These are phyloP conservation scores for Agonopterix arenella DNA, from an alignment of 2,888 invertebrate species.

Conservation along the genomic window DNA sequence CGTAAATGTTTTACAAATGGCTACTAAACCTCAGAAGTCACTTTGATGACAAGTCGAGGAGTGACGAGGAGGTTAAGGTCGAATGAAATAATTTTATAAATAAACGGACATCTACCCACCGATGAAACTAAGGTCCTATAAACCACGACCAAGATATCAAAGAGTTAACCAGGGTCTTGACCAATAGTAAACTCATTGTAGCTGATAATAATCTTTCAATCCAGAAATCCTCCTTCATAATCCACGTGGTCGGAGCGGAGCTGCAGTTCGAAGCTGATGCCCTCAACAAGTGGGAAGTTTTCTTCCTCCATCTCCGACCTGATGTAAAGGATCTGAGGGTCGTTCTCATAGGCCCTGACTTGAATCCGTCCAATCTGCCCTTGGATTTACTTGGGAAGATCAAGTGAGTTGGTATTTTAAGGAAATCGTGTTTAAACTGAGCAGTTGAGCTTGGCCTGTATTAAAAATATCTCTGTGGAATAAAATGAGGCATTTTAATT, in stretches of 20 bases:
- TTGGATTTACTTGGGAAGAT: constrained; percentile 74
- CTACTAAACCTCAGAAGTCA: too few relatives aligned
- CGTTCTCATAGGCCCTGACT: constrained; percentile 80
- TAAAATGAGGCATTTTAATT: too few relatives aligned
- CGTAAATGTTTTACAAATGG: too few relatives aligned
- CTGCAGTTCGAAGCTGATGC: constrained; percentile 83
- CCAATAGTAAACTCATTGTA: too few relatives aligned
- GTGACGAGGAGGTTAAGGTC: too few relatives aligned
- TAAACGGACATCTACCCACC: too few relatives aligned
- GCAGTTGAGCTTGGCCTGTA: neutral
- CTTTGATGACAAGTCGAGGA: too few relatives aligned
- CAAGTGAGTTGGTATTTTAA: constrained; percentile 44
- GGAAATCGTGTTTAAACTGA: neutral
- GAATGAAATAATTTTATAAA: too few relatives aligned
- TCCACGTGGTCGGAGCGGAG: constrained; percentile 82
- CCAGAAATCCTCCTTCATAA: constrained; percentile 44
- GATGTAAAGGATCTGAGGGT: constrained; percentile 72
- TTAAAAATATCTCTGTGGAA: neutral
- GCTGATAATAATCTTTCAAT: constrained; percentile 1
- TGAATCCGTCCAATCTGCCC: constrained; percentile 76
- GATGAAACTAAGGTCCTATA: too few relatives aligned
- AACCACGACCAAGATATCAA: too few relatives aligned
- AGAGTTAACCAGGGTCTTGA: too few relatives aligned
- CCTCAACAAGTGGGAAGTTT: constrained; percentile 82
- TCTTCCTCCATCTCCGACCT: constrained; percentile 81